These are phyloP conservation scores for Agonopterix heracliana DNA, from an alignment of 2,888 invertebrate species.

Conservation along the genomic window DNA sequence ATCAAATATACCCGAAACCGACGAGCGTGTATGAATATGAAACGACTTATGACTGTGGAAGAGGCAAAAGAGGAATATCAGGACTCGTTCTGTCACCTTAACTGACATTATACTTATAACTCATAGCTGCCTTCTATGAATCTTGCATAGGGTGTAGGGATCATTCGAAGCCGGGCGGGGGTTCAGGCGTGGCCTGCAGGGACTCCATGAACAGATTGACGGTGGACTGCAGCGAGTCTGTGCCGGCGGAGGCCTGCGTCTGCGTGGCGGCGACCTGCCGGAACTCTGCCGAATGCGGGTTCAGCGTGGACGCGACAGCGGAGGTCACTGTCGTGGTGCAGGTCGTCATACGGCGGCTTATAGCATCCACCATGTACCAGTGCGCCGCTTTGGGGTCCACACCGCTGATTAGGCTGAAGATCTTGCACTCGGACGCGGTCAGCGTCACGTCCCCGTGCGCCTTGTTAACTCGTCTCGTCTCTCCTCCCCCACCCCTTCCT, in stretches of 20 bases:
- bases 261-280: constrained; percentile 47
- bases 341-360: constrained; percentile 26
- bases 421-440: constrained; percentile 36
- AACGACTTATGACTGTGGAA: too few species aligned
- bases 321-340: background rate
- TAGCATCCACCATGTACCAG: constrained; percentile 39
- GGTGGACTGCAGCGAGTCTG: constrained; percentile 14
- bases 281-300: constrained; percentile 68
- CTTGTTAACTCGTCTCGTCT: background rate
- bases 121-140: too few species aligned
- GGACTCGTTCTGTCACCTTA: too few species aligned
- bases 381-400: constrained; percentile 41
- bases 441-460: constrained; percentile 24
- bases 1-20: too few species aligned
- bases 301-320: constrained; percentile 6
- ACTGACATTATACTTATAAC: too few species aligned
- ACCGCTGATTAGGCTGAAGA: constrained; percentile 32
- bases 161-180: constrained; percentile 12
- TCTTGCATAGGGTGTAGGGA: background rate
- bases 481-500: background rate
- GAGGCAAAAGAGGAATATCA: too few species aligned
- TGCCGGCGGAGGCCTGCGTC: background rate
- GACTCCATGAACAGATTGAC: background rate
- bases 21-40: too few species aligned
- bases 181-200: background rate